Base-by-base conservation (phyloP, 2,797 vertebrate genomes). In the Garrulus glandarius region DNA sequence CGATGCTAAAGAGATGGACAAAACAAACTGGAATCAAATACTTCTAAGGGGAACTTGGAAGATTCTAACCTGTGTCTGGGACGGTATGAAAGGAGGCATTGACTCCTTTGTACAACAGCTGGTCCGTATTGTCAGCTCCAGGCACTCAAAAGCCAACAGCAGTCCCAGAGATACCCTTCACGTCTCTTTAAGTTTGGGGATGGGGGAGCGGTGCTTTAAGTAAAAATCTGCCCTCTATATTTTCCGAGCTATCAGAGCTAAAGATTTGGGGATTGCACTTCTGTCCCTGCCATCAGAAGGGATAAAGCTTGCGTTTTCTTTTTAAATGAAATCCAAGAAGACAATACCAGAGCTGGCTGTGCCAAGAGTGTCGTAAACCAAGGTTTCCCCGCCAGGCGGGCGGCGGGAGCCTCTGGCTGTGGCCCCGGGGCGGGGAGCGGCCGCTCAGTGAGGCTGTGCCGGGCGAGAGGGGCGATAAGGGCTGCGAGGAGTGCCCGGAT, bases 401-500 rank as follows among this genome's bases (percentile, higher is more conserved):
- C 18, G 15, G n/a, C 18, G 15, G n/a, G 18, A 59, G 27, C 27
- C 22, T 43, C 32, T 7, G 32, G 15, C 70, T 21, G 36, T 2
- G 70, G 43, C 21, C 8, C 5, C 39, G 11, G 27, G 44, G 15
- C 22, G 4, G 32, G 44, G 27, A 68, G 55, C 29, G 20, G 39
- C n/a, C 10, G 7, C 29, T 29, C 46, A 3, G 13, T 1, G 46
- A 11, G 11, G 24, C 55, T 46, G 55, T 1, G 47, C 46, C 29
- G 23, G 53, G 18, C 22, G 4, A 17, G 9, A 12, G 20, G 55
- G 37, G 32, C 19, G 3, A 4, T 9, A 5, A 32, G 37, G 22
- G 44, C 44, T 2, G 44, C 10, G 15, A 4, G 4, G 5, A 68
- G 6, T 0, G 3, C 8, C 8, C 10, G 1, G 8, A 0, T 1